Evolutionary conservation across 2,113 vertebrate species (phyloP).

Genomic region (Cyanoliseus patagonus): DNA sequence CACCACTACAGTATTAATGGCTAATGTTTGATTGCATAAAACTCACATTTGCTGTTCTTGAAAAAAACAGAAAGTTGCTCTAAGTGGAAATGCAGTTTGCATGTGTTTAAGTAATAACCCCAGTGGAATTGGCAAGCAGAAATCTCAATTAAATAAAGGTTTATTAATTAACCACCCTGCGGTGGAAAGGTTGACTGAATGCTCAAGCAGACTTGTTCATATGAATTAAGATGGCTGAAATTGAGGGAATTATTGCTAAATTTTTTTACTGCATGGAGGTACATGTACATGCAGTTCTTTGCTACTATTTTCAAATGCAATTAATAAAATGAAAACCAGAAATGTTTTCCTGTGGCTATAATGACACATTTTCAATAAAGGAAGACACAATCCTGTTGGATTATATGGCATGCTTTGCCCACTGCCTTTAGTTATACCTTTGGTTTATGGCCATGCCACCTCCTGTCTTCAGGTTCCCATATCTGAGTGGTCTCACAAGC

Average conservation of each 20-base stretch:
- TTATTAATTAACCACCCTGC: constrained; percentile 71
- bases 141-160: constrained; percentile 67
- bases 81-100: constrained; percentile 61
- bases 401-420: background rate
- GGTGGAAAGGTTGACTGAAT: constrained; percentile 5
- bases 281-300: background rate
- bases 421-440: background rate
- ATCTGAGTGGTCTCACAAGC: constrained; percentile 17
- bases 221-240: background rate
- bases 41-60: constrained; percentile 22
- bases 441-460: background rate
- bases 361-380: background rate
- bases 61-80: constrained; percentile 28
- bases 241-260: background rate
- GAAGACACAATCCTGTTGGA: background rate
- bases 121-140: constrained; percentile 55
- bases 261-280: background rate
- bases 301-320: background rate
- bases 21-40: background rate
- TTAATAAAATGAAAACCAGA: background rate
- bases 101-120: constrained; percentile 66
- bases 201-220: background rate
- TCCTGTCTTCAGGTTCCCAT: constrained; percentile 40
- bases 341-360: background rate
- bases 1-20: background rate